phyloP scores from a whole-genome alignment of 2,113 vertebrate species.

The Himantopus leucocephalus region DNA sequence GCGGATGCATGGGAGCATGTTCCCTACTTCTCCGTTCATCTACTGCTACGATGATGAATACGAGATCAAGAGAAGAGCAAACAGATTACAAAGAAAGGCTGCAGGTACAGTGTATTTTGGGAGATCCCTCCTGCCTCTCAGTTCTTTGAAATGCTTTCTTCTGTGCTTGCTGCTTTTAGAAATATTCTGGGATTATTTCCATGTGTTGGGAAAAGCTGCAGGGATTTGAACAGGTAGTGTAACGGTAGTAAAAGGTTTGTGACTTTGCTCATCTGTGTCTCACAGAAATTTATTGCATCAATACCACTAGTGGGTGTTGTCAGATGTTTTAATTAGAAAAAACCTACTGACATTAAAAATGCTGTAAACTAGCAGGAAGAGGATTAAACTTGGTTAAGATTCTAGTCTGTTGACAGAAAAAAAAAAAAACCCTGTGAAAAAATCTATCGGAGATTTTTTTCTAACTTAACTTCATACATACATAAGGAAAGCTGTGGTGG shows the following conservation, averaged over 20 bases:
- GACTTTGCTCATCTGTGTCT: background rate
- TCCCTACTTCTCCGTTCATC: slow-evolving; percentile 74
- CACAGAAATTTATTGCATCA: background rate
- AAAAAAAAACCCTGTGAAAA: background rate
- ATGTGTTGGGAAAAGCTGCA: background rate
- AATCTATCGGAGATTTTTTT: background rate
- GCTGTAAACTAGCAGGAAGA: background rate
- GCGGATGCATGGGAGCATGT: slow-evolving; percentile 71
- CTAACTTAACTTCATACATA: background rate
- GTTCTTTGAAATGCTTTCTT: background rate
- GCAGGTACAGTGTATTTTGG: slow-evolving; percentile 66
- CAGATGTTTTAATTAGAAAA: background rate
- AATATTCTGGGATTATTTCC: background rate
- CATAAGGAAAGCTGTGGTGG: too few species aligned
- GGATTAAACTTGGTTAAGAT: background rate
- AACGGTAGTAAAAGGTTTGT: background rate
- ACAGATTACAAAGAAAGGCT: slow-evolving; percentile 71
- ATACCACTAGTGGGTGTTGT: background rate
- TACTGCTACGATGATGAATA: slow-evolving; percentile 73
- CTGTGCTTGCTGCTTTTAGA: background rate
- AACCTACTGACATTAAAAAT: background rate
- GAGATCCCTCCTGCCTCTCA: background rate
- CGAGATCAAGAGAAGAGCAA: slow-evolving; percentile 63
- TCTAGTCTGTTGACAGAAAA: background rate
- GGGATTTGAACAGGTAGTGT: background rate